Evolutionary conservation across 2,888 invertebrate genomes (phyloP).

Genomic region (Rosalia funebris): DNA sequence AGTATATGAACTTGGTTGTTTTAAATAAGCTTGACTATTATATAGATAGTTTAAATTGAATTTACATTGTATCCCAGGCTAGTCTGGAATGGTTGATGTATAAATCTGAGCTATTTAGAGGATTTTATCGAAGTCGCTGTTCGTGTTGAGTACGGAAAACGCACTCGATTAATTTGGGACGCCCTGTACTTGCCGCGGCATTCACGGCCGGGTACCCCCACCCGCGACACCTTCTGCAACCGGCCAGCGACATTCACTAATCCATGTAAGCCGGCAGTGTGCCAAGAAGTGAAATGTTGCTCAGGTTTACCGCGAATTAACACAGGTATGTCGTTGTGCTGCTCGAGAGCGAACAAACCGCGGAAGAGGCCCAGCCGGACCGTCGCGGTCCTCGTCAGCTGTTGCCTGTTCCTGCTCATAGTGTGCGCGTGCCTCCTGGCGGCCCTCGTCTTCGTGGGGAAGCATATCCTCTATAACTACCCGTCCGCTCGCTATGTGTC

Average conservation of each 20-base stretch:
- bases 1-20: no score
- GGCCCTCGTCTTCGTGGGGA: conserved; percentile 59
- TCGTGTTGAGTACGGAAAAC: no score
- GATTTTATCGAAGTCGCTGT: no score
- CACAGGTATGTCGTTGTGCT: conserved; percentile 30
- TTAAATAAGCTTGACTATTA: no score
- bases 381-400: conserved; percentile 53
- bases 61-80: no score
- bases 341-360: conserved; percentile 26
- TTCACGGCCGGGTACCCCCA: not conserved
- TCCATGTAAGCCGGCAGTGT: conserved; percentile 35
- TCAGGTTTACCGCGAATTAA: conserved; percentile 27
- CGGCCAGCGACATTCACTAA: conserved; percentile 29
- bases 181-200: not conserved
- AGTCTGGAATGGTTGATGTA: no score
- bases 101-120: no score
- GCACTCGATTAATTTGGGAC: no score
- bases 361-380: conserved; percentile 39
- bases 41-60: no score
- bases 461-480: conserved; percentile 49
- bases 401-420: conserved; percentile 58
- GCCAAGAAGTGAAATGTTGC: conserved; percentile 43
- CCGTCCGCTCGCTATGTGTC: conserved; percentile 12
- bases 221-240: not conserved
- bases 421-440: conserved; percentile 57